Conservation (phyloP, 2,797 vertebrate species). For the Acanthornis magna region DNA sequence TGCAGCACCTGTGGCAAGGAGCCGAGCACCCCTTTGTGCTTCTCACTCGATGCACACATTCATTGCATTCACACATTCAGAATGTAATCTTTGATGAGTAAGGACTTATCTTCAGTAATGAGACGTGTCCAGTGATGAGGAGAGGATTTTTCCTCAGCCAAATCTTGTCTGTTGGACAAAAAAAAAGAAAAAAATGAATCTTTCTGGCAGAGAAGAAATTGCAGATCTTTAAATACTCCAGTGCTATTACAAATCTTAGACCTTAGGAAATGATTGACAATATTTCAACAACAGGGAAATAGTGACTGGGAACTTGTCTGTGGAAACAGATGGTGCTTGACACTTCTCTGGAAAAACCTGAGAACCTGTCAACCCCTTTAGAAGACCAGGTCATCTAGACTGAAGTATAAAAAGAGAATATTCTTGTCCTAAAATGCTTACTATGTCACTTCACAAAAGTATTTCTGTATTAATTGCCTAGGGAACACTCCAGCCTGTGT, state of each 20-base stretch:
- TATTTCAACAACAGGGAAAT: slow-evolving; percentile 24
- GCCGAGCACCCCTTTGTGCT: not conserved
- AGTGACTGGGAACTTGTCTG: not conserved
- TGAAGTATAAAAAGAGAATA: not conserved
- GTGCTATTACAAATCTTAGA: slow-evolving; percentile 8
- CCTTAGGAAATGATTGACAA: not conserved
- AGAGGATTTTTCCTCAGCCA: not conserved
- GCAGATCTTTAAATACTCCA: not conserved
- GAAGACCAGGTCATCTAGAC: not conserved
- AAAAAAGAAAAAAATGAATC: no score
- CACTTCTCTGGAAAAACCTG: not conserved
- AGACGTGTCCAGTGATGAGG: not conserved
- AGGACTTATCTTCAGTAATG: not conserved
- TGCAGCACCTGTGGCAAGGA: not conserved
- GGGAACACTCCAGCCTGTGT: not conserved
- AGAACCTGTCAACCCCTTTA: not conserved
- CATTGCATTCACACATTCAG: not conserved
- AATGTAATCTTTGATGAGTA: not conserved
- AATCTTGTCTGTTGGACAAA: not conserved
- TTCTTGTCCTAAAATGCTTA: not conserved
- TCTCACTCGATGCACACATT: not conserved
- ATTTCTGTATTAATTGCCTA: not conserved
- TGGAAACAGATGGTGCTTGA: slow-evolving; percentile 7
- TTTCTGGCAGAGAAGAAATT: not conserved
- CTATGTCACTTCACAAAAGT: not conserved